Evolutionary conservation across 1,140 invertebrate genomes (phyloP).

Genomic region (Ctenoplectra terminalis): DNA sequence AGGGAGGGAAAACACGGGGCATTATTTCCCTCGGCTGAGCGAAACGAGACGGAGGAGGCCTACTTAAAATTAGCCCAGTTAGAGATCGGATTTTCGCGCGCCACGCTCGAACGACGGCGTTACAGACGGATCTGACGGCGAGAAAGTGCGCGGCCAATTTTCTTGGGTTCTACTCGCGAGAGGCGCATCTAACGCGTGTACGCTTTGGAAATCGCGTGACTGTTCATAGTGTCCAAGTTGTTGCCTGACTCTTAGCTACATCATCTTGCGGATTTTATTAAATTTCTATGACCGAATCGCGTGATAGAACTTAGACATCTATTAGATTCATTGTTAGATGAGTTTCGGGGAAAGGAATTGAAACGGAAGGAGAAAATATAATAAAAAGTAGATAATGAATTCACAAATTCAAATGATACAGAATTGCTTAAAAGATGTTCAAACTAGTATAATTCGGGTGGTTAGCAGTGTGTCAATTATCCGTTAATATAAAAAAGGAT

Average conservation of each 20-base stretch:
- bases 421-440: too few species aligned
- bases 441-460: too few species aligned
- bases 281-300: neutral
- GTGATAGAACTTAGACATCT: too few species aligned
- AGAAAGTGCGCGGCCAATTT: conserved; percentile 76
- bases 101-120: conserved; percentile 71
- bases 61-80: conserved; percentile 75
- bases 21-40: conserved; percentile 54
- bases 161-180: conserved; percentile 39
- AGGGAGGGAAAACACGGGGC: neutral
- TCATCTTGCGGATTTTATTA: neutral
- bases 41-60: conserved; percentile 65
- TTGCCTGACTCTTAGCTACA: neutral
- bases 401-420: too few species aligned
- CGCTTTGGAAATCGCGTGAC: conserved; percentile 7
- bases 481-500: too few species aligned
- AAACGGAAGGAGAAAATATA: neutral
- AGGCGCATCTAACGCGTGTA: neutral
- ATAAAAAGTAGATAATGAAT: neutral
- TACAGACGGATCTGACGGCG: conserved; percentile 64
- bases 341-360: neutral
- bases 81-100: conserved; percentile 74
- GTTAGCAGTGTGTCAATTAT: too few species aligned
- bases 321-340: neutral
- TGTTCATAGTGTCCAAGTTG: too few species aligned